Evolutionary conservation across 2,113 vertebrate genomes (phyloP), one percentile per base, ranked within the genome.

Genomic region (Parus major): DNA sequence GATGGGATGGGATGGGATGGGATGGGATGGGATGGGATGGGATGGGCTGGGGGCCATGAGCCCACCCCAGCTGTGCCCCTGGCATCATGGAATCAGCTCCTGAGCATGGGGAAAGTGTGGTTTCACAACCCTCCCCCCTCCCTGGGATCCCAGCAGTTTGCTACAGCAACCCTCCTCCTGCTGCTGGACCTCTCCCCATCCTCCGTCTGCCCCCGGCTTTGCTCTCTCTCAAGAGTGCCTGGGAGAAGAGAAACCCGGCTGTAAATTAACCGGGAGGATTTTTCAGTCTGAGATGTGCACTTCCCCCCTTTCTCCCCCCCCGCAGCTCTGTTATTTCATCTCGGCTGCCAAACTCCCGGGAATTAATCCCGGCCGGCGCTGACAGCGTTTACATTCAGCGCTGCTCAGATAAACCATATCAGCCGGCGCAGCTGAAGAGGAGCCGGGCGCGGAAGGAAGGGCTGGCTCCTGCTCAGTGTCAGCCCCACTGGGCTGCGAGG

Each of bases 351-450:
- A 88, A 95, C 64, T 80, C 66, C 75, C 5, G 44, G 88, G 93
- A 94, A 96, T 97, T 96, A 95, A 97, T 97, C 90, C 95, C 66
- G 31, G 78, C 63, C 63, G 61, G 92, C 53, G 33, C 94, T 97
- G 97, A 97, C 92, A 97, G 89, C 88, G 94, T 97, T 97, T 97
- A 96, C 95, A 95, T 95, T 93, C 93, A 63, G 92, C 17, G 11
- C 75, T 42, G 92, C 92, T 97, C 95, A 92, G 94, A 95, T 95
- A 96, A 95, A 96, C 94, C 87, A 66, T 76, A 95, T 95, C 91
- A 66, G 82, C 90, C 85, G 5, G 91, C 20, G 21, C 93, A 90
- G 95, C 86, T 87, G 82, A 96, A 80, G 90, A 92, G 95, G 92
- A 97, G 96, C 92, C 89, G 63, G 71, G 72, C 4, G 15, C 57